Evolutionary conservation across 2,113 vertebrate species (phyloP).

Genomic region (Melanerpes formicivorus): DNA sequence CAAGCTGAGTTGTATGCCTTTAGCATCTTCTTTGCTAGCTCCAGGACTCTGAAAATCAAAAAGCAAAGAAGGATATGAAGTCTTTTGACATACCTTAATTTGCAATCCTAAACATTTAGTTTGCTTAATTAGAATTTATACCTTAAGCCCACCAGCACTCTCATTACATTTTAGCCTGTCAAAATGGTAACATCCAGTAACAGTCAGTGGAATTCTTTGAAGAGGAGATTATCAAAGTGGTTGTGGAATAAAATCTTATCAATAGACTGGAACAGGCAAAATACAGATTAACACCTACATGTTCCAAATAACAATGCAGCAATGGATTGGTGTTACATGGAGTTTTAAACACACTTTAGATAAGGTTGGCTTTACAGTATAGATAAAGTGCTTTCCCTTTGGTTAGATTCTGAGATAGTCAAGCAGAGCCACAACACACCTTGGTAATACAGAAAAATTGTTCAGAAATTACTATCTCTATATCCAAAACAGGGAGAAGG

Average conservation of each 20-base stretch:
- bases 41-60: slow-evolving; percentile 28
- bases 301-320: neutral
- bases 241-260: neutral
- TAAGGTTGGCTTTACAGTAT: slow-evolving; percentile 8
- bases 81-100: neutral
- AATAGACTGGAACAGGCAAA: neutral
- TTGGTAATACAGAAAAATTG: neutral
- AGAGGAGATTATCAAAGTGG: neutral
- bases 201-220: neutral
- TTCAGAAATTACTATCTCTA: neutral
- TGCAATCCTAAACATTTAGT: neutral
- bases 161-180: neutral
- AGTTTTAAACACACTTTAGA: neutral
- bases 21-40: neutral
- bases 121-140: neutral
- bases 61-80: neutral
- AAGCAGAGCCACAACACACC: neutral
- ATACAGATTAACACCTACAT: neutral
- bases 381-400: slow-evolving; percentile 8
- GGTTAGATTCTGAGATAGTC: neutral
- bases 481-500: neutral
- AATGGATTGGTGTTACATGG: neutral
- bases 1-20: slow-evolving; percentile 10
- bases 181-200: slow-evolving; percentile 6
- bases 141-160: neutral